Conservation (phyloP, 2,113 vertebrate genomes). For the Rostratula benghalensis region DNA sequence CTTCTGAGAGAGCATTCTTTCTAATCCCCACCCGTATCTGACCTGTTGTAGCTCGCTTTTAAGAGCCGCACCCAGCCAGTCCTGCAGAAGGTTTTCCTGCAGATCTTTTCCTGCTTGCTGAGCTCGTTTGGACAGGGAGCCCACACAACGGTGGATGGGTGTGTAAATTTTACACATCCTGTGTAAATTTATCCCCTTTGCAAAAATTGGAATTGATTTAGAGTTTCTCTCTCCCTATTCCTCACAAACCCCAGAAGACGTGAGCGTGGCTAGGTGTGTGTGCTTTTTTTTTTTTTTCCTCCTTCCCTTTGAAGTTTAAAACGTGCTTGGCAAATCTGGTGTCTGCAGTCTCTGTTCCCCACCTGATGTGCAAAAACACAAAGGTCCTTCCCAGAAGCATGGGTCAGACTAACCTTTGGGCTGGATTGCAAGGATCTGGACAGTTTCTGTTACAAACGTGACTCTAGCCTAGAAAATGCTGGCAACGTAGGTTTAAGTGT, state of each 20-base stretch:
- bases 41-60: conserved; percentile 57
- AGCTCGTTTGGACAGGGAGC: background rate
- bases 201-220: background rate
- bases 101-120: background rate
- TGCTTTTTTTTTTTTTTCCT: background rate
- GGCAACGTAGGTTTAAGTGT: background rate
- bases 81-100: conserved; percentile 24
- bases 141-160: background rate
- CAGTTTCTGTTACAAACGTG: background rate
- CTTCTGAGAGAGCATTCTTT: conserved; percentile 51
- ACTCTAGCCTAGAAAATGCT: background rate
- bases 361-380: background rate
- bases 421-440: background rate
- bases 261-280: background rate
- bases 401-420: background rate
- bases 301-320: conserved; percentile 11
- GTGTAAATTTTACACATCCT: background rate
- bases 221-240: background rate
- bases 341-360: background rate
- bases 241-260: background rate
- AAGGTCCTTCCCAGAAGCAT: background rate
- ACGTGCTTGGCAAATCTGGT: background rate
- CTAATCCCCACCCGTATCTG: conserved; percentile 48
- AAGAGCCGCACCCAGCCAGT: conserved; percentile 33
- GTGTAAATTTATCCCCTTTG: background rate